Conservation (phyloP, 92 coral and sea anemone species). For the Chrysogorgia sp. region DNA sequence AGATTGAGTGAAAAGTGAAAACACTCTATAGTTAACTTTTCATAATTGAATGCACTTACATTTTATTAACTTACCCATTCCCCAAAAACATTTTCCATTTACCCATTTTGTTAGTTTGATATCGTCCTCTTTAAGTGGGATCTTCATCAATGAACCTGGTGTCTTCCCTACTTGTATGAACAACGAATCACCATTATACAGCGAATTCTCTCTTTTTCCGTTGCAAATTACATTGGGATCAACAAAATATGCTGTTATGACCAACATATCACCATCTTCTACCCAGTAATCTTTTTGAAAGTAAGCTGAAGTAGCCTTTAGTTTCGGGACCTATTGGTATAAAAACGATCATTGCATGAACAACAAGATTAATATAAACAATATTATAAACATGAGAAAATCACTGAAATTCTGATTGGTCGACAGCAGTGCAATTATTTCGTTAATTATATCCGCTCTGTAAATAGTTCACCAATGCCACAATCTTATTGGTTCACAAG, state of each 20-base stretch:
- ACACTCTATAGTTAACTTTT: neutral
- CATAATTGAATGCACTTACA: neutral
- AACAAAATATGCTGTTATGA: conserved; percentile 88
- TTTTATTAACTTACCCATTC: conserved; percentile 69
- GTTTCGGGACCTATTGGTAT: conserved; percentile 63
- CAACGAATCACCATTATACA: conserved; percentile 77
- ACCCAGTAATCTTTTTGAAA: conserved; percentile 65
- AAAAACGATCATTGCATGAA: neutral
- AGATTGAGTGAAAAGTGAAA: neutral
- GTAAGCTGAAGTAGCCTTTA: conserved; percentile 29
- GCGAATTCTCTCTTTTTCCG: conserved; percentile 63
- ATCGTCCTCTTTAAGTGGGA: conserved; percentile 79
- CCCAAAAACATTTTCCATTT: conserved; percentile 72
- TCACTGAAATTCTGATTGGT: no score
- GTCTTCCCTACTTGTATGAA: conserved; percentile 71
- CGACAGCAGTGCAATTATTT: no score
- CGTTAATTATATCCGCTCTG: no score
- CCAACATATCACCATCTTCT: conserved; percentile 74
- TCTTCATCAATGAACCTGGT: conserved; percentile 42
- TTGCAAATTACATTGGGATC: conserved; percentile 75
- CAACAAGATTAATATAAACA: no score
- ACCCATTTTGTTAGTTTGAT: conserved; percentile 75
- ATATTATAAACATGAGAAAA: no score
- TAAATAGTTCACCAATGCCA: no score
- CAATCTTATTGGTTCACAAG: no score